Evolutionary conservation across 2,797 vertebrate genomes (phyloP).

Genomic region (Artibeus lituratus): DNA sequence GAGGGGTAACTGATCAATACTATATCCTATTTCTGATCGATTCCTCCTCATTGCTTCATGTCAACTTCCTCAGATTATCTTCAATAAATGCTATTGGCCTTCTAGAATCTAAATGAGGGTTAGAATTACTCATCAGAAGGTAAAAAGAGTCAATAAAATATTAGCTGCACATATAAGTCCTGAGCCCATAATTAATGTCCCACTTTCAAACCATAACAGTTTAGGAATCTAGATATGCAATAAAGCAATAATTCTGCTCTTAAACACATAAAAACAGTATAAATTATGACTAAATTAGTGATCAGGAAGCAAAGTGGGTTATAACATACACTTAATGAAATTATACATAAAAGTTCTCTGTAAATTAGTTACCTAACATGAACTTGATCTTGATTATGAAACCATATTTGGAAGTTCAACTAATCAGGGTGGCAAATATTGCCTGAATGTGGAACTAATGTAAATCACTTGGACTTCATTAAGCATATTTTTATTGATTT

Average conservation of each 20-base stretch:
- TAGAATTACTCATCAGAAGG: background rate
- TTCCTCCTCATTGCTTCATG: background rate
- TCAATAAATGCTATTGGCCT: background rate
- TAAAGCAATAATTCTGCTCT: background rate
- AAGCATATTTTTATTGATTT: background rate
- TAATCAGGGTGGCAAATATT: background rate
- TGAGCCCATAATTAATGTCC: background rate
- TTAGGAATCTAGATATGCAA: background rate
- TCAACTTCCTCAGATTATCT: background rate
- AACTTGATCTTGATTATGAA: background rate
- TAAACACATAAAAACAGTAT: background rate
- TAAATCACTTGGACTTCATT: background rate
- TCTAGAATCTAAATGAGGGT: background rate
- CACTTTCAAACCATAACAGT: background rate
- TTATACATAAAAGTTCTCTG: background rate
- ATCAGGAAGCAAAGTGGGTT: background rate
- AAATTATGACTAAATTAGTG: background rate
- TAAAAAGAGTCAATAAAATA: background rate
- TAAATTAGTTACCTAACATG: background rate
- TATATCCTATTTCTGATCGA: background rate
- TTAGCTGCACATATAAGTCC: background rate
- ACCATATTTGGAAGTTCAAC: background rate
- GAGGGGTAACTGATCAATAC: background rate
- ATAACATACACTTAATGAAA: background rate
- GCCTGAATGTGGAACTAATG: background rate